Percentiles rank a stretch among this genome's conserved stretches.
Evolutionary conservation across 2,113 vertebrate genomes (phyloP).

Genomic region (Fulica atra): DNA sequence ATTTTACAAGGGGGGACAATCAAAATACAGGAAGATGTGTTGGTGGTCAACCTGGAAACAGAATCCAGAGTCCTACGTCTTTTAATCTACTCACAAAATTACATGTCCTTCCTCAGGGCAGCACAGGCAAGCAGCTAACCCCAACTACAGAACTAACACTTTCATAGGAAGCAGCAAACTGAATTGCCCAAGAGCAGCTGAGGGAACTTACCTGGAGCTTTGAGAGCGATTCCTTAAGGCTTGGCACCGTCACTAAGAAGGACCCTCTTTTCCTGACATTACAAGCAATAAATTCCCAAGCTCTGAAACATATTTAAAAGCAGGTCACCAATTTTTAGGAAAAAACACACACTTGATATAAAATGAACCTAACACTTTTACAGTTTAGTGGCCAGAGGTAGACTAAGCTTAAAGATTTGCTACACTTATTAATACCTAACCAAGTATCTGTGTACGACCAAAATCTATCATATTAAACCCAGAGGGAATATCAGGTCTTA

Average conservation of each 20-base stretch:
- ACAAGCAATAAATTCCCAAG: conserved; percentile 85
- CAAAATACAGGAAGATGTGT: not conserved
- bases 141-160: not conserved
- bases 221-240: conserved; percentile 83
- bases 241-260: conserved; percentile 88
- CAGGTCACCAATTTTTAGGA: not conserved
- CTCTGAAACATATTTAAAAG: conserved; percentile 75
- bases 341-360: not conserved
- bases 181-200: not conserved
- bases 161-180: not conserved
- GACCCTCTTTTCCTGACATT: conserved; percentile 82
- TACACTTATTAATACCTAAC: not conserved
- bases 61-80: not conserved
- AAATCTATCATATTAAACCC: not conserved
- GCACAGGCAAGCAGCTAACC: not conserved
- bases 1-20: not conserved
- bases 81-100: not conserved
- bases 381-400: not conserved
- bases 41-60: not conserved
- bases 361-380: not conserved
- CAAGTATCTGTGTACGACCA: not conserved
- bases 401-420: not conserved
- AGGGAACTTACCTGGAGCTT: conserved; percentile 78
- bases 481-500: not conserved
- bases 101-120: not conserved